Evolutionary conservation across 2,113 vertebrate species (phyloP).

Genomic region (Capricornis sumatraensis): DNA sequence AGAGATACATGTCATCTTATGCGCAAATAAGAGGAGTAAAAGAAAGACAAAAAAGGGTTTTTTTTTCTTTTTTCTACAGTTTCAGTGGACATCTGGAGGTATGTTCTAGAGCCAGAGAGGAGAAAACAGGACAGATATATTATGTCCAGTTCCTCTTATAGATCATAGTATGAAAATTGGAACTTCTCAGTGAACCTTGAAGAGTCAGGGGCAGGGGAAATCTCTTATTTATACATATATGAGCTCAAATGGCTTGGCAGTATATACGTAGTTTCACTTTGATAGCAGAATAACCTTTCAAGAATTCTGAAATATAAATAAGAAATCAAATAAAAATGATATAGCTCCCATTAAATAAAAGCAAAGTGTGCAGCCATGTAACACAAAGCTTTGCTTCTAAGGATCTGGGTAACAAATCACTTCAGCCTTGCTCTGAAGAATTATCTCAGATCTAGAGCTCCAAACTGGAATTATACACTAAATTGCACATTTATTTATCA

Average conservation of each 20-base stretch:
- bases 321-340: conserved; percentile 75
- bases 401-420: conserved; percentile 55
- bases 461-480: background rate
- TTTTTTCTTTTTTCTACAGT: background rate
- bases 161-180: background rate
- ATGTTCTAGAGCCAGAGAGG: background rate
- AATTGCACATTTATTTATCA: background rate
- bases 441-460: conserved; percentile 11
- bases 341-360: conserved; percentile 66
- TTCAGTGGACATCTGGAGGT: background rate
- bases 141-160: background rate
- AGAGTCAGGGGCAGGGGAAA: background rate
- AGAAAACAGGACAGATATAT: background rate
- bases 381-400: background rate
- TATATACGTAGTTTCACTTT: conserved; percentile 57
- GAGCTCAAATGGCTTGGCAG: conserved; percentile 52
- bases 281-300: conserved; percentile 69
- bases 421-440: conserved; percentile 46
- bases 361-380: conserved; percentile 13
- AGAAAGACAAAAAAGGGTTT: background rate
- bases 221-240: conserved; percentile 57
- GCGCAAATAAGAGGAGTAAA: background rate
- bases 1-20: background rate
- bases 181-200: background rate
- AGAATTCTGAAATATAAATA: conserved; percentile 73